Evolutionary conservation across 2,797 vertebrate genomes (phyloP).

Genomic region (Falco peregrinus): DNA sequence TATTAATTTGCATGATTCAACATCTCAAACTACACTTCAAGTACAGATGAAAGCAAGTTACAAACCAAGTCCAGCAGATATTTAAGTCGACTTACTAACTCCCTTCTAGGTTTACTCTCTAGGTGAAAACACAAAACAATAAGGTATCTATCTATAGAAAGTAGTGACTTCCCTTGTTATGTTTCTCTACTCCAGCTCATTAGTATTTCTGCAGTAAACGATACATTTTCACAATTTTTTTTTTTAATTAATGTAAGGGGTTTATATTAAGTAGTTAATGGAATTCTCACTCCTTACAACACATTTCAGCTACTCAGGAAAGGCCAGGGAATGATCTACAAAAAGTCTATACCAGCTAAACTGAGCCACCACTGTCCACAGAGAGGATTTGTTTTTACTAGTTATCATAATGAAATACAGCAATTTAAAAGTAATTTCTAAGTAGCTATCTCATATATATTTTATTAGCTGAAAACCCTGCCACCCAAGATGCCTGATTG

Average conservation of each 20-base stretch:
- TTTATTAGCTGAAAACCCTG: not conserved
- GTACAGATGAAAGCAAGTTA: not conserved
- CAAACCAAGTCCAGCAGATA: not conserved
- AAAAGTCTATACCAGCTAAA: not conserved
- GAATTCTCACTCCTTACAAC: not conserved
- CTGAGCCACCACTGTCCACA: not conserved
- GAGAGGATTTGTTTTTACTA: not conserved
- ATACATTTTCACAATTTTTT: not conserved
- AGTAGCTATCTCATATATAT: not conserved
- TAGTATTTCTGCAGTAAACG: constrained; percentile 46
- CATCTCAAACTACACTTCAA: not conserved
- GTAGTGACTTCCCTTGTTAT: not conserved
- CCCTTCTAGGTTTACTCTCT: not conserved
- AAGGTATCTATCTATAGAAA: not conserved
- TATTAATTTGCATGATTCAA: not conserved
- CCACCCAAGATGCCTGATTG: not conserved
- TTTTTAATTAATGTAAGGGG: not conserved
- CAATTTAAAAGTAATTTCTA: not conserved
- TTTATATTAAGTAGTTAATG: not conserved
- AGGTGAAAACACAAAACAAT: not conserved
- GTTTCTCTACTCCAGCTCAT: not conserved
- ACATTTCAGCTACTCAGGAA: not conserved
- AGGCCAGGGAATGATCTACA: not conserved
- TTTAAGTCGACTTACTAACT: not conserved
- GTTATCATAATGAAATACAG: not conserved